Evolutionary conservation across 2,888 invertebrate genomes (phyloP), one percentile per base, ranked within the genome.

Genomic region (Melanostoma scalare): DNA sequence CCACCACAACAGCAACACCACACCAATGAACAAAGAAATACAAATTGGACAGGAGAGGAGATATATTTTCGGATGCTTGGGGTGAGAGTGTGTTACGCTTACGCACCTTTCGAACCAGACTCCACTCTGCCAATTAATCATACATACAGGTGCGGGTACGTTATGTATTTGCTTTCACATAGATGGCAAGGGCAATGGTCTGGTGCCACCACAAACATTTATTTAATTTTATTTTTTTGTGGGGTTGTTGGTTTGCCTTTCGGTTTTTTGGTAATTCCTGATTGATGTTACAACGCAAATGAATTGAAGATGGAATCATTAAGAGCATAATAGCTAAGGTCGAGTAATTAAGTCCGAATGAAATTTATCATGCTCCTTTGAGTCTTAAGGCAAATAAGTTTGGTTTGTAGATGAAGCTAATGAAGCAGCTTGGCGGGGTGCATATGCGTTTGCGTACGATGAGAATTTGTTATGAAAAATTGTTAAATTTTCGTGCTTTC

Each of bases 291-390:
- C 48, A 65, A 48, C 38, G 46, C 5, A 77, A 71, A 74, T 77
- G 76, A 61, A 84, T 78, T 74, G 77, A 65, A 74, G 78, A 84
- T 84, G 69, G 56, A 74, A 71, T 75, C 84, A 79, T 84, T 84
- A 78, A 73, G 33, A 36, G 60, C 69, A 44, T 78, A 71, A 75
- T 78, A 78, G 69, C 56, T 61, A 52, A 75, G 78, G 74, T 78
- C 84, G 71, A 79, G 84, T 78, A 84, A 84, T 84, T 84, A 84
- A 79, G 84, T 82, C 77, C 73, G 82, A 73, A 71, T 77, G 77
- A 73, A 74, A 82, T 82, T 82, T 77, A 82, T 82, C 77, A 82
- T 82, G 69, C 36, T 53, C 30, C 60, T 38, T 48, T 48, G 52
- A 73, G 68, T 82, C 82, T 77, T 77, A 73, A 65, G 82, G 82